Conservation (phyloP, 2,113 vertebrate species). For the Mellivora capensis region DNA sequence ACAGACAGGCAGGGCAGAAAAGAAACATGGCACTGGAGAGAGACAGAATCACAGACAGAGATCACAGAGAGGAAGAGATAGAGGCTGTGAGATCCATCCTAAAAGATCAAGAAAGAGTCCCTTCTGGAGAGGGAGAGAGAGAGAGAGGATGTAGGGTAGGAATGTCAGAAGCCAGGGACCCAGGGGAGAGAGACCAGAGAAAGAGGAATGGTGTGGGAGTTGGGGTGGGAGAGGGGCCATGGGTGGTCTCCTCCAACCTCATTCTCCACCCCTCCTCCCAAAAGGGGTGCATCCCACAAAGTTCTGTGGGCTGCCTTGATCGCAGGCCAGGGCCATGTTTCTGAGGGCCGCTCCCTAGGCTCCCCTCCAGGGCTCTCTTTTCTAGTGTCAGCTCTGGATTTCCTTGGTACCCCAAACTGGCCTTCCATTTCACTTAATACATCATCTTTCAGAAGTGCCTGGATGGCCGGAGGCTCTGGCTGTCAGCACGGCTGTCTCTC, state of each 20-base stretch:
- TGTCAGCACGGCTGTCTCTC: neutral
- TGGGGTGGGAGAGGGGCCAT: rapidly evolving
- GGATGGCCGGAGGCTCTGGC: rapidly evolving
- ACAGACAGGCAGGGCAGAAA: no score
- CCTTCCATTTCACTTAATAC: neutral
- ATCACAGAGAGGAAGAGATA: neutral
- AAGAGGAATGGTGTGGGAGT: neutral
- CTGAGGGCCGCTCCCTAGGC: neutral
- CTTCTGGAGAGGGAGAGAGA: no score
- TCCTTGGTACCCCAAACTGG: neutral
- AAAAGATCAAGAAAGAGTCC: neutral
- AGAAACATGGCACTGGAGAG: neutral
- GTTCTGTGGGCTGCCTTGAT: rapidly evolving
- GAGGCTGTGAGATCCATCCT: neutral
- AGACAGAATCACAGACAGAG: neutral
- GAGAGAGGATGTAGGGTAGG: neutral
- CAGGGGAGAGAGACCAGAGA: neutral
- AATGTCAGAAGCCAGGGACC: neutral
- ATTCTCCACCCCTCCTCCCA: rapidly evolving
- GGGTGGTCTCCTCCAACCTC: no score
- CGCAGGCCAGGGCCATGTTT: neutral
- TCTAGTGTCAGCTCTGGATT: neutral
- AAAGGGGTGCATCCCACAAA: no score
- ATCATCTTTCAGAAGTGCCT: neutral
- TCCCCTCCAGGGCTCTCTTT: neutral